These are phyloP conservation scores for Myodes glareolus DNA, from an alignment of 2,113 vertebrate species.

Conservation along the genomic window DNA sequence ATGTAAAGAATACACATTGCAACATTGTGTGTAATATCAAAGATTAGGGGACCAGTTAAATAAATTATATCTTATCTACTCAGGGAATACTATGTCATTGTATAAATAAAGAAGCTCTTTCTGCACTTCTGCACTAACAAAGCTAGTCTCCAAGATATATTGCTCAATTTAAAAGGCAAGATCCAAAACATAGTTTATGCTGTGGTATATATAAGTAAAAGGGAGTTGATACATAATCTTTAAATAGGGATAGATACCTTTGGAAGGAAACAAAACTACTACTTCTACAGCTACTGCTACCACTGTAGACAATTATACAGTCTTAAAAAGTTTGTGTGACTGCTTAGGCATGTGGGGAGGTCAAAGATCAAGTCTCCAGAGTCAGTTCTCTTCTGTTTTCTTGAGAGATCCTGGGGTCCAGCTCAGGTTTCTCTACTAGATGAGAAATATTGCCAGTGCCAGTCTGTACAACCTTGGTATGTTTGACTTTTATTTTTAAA, in stretches of 20 bases:
- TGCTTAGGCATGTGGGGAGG: no score
- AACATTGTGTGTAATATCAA: not conserved
- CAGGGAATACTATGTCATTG: slow-evolving; percentile 31
- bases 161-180: slow-evolving; percentile 45
- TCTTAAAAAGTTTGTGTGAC: not conserved
- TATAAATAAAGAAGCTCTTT: slow-evolving; percentile 42
- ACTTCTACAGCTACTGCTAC: not conserved
- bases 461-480: not conserved
- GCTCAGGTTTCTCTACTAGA: not conserved
- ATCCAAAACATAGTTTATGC: not conserved
- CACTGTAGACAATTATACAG: not conserved
- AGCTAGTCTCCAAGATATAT: not conserved
- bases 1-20: not conserved
- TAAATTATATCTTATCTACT: slow-evolving; percentile 40
- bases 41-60: slow-evolving; percentile 42
- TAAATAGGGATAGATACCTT: not conserved
- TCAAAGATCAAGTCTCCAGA: not conserved
- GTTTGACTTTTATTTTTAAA: not conserved
- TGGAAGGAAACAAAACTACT: slow-evolving; percentile 29
- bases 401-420: not conserved
- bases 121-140: not conserved
- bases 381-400: not conserved
- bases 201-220: not conserved
- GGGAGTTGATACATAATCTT: not conserved
- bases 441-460: not conserved